Evolutionary conservation across 2,113 vertebrate species (phyloP).

Genomic region (Hemiprocne comata): DNA sequence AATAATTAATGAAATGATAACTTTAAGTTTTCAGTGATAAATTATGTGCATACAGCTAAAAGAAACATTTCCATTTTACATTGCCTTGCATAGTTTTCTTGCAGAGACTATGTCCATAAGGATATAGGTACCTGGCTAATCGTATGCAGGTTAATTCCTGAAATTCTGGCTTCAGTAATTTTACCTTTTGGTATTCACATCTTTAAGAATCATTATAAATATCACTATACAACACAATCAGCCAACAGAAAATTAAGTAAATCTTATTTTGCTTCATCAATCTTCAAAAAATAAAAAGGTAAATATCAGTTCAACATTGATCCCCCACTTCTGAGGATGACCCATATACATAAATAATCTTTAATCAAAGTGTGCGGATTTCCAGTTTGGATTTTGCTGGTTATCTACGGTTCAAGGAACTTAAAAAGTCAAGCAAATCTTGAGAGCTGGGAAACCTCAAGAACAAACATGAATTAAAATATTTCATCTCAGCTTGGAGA

Average conservation of each 20-base stretch:
- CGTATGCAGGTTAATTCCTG: not conserved
- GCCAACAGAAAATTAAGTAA: not conserved
- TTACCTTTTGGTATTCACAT: not conserved
- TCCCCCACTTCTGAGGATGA: not conserved
- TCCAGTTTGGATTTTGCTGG: not conserved
- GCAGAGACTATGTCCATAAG: not conserved
- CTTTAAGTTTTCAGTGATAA: not conserved
- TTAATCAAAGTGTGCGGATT: not conserved
- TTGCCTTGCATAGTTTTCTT: not conserved
- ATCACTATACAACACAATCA: not conserved
- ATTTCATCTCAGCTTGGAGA: not conserved
- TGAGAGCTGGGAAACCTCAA: not conserved
- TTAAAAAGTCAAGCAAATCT: not conserved
- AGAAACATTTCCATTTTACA: not conserved
- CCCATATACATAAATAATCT: not conserved
- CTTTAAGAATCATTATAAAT: not conserved
- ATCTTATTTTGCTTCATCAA: not conserved
- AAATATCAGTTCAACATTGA: not conserved
- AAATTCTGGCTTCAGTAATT: not conserved
- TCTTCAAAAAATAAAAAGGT: not conserved
- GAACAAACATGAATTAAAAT: constrained; percentile 5
- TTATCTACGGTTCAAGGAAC: not conserved
- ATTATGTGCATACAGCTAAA: not conserved
- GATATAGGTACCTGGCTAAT: not conserved
- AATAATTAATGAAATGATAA: no score